These are phyloP conservation scores for Caenorhabditis sinica DNA, from an alignment of 2,888 invertebrate species.

Conservation along the genomic window DNA sequence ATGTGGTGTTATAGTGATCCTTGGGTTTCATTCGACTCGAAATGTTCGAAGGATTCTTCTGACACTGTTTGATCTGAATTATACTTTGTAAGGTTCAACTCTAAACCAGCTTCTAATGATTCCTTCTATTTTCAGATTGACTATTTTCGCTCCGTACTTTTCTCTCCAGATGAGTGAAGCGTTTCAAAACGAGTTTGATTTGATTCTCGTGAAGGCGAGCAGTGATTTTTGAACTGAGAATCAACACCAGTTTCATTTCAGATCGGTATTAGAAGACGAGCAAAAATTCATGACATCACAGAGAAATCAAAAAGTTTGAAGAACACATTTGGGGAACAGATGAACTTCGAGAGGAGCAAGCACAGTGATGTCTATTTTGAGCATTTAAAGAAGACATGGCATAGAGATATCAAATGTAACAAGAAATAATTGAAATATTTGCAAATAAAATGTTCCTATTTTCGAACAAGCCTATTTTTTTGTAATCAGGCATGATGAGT, in stretches of 20 bases:
- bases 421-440: not conserved
- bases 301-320: constrained; percentile 20
- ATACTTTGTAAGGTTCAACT: not conserved
- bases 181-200: constrained; percentile 29
- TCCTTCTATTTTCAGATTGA: constrained; percentile 17
- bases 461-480: too few relatives aligned
- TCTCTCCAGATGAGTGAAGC: constrained; percentile 37
- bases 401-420: not conserved
- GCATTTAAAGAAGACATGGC: constrained; percentile 34
- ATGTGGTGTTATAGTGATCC: not conserved
- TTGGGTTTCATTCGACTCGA: not conserved
- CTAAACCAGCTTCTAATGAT: not conserved
- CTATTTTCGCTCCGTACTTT: constrained; percentile 32
- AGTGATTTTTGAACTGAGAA: not conserved
- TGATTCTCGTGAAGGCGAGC: constrained; percentile 27
- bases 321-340: constrained; percentile 41
- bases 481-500: too few relatives aligned
- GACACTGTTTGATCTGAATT: not conserved
- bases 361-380: constrained; percentile 37
- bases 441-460: too few relatives aligned
- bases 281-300: not conserved
- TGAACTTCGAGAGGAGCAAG: constrained; percentile 30
- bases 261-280: not conserved
- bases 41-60: not conserved
- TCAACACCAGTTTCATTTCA: not conserved